phyloP scores from a whole-genome alignment of 2,888 invertebrate species.

The Ctenicera cuprea region DNA sequence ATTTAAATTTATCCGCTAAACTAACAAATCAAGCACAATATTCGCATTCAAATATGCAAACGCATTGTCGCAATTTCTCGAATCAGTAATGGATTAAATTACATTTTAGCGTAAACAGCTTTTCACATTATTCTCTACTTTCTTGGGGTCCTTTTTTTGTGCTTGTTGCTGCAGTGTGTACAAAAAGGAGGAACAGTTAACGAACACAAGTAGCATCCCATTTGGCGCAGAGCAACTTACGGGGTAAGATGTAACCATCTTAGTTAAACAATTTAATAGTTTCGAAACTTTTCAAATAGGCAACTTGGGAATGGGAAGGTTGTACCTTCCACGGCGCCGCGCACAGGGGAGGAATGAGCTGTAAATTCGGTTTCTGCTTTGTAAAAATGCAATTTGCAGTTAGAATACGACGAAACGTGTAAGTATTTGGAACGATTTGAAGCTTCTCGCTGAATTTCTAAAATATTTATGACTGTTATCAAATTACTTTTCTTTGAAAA shows the following conservation, averaged over 20 bases:
- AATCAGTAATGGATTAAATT: slow-evolving; percentile 21
- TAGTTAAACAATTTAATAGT: slow-evolving; percentile 51
- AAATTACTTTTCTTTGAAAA: no score
- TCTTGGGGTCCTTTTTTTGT: slow-evolving; percentile 9
- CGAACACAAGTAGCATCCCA: slow-evolving; percentile 13
- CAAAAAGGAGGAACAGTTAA: slow-evolving; percentile 27
- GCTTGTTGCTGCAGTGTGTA: background rate
- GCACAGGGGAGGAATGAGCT: slow-evolving; percentile 15
- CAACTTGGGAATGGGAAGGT: slow-evolving; percentile 37
- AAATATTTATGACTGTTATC: no score
- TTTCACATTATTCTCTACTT: background rate
- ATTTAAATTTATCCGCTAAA: background rate
- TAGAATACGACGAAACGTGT: background rate
- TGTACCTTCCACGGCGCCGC: slow-evolving; percentile 25
- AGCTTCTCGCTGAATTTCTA: background rate
- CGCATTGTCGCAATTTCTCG: background rate
- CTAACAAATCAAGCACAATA: slow-evolving; percentile 8
- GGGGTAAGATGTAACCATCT: slow-evolving; percentile 42
- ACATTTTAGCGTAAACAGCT: background rate
- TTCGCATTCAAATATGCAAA: background rate
- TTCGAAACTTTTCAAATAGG: slow-evolving; percentile 46
- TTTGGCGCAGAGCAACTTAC: slow-evolving; percentile 19
- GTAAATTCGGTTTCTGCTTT: slow-evolving; percentile 19
- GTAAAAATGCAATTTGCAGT: background rate
- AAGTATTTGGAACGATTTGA: background rate